Base-by-base conservation (phyloP, 2,888 invertebrate species). In the Oscheius onirici region DNA sequence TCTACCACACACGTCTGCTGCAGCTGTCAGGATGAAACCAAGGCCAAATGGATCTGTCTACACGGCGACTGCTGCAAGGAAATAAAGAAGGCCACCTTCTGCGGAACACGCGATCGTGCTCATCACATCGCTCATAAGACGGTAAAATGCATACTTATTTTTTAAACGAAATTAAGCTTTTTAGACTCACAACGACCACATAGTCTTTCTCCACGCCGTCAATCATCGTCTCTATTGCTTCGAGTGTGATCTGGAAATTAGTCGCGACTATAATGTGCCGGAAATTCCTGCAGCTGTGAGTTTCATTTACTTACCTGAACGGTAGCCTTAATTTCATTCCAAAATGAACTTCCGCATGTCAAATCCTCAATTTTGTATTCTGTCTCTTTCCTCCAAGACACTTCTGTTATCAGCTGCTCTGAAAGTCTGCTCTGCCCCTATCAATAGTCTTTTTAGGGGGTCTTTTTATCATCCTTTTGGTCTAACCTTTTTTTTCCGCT, bases 41-140 rank as follows among this genome's bases (percentile, higher is more conserved):
- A 54, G 40, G 68, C 63, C 8, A 69, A 69, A 34, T 75, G 75
- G 75, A 34, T 73, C 66, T 75, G 75, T 52, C 60, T 75, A 22
- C 72, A 67, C 24, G 17, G 49, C n/a, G 52, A 24, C 44, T 75
- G 75, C 49, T 43, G 46, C 26, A 34, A 41, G 15, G 43, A 41
- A 15, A 49, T 61, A 26, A 43, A 71, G 17, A 28, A 10, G 3
- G 46, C 17, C 8, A 34, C 54, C 28, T 63, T 75, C 28, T 75
- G 75, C 49, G 73, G 73, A 41, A 22, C 17, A 13, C 70, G 68
- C 46, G 71, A 61, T 3, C 40, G 17, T 10, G 58, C 63, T 28
- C 75, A 75, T 43, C 40, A 65, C n/a, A n/a, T 43, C 13, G 17
- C 20, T 44, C 75, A 75, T 58, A 54, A 61, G 41, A 22, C 70